Evolutionary conservation across 1,140 invertebrate genomes (phyloP).

Genomic region (Dolichoris vasculosae): DNA sequence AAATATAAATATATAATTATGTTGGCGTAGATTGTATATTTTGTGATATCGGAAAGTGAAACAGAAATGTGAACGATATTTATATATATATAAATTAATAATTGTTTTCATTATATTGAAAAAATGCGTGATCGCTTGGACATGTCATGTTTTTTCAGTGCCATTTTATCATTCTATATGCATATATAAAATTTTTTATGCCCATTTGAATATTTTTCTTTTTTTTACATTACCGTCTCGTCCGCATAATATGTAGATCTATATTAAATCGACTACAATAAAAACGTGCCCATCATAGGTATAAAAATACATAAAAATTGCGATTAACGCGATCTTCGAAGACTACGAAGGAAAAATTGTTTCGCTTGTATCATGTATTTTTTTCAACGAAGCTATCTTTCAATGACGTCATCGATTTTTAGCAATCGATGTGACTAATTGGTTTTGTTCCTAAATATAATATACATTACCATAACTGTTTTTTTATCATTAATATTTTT

Average conservation of each 20-base stretch:
- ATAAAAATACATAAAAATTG: slow-evolving; percentile 24
- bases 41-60: slow-evolving; percentile 64
- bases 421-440: slow-evolving; percentile 64
- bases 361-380: slow-evolving; percentile 26
- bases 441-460: slow-evolving; percentile 66
- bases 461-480: slow-evolving; percentile 55
- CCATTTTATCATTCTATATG: slow-evolving; percentile 59
- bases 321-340: slow-evolving; percentile 24
- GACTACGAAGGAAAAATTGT: slow-evolving; percentile 16
- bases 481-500: slow-evolving; percentile 8
- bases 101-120: slow-evolving; percentile 49
- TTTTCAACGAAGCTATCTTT: slow-evolving; percentile 35
- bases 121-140: slow-evolving; percentile 53
- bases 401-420: slow-evolving; percentile 54
- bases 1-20: slow-evolving; percentile 58
- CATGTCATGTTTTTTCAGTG: slow-evolving; percentile 57
- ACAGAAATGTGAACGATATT: slow-evolving; percentile 15
- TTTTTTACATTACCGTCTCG: slow-evolving; percentile 16
- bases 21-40: slow-evolving; percentile 65
- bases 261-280: slow-evolving; percentile 1
- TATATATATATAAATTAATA: slow-evolving; percentile 57
- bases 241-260: neutral
- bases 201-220: neutral
- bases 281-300: slow-evolving; percentile 44
- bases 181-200: slow-evolving; percentile 10